Evolutionary conservation across 1,140 invertebrate genomes (phyloP).

Genomic region (Mizuhopecten yessoensis): DNA sequence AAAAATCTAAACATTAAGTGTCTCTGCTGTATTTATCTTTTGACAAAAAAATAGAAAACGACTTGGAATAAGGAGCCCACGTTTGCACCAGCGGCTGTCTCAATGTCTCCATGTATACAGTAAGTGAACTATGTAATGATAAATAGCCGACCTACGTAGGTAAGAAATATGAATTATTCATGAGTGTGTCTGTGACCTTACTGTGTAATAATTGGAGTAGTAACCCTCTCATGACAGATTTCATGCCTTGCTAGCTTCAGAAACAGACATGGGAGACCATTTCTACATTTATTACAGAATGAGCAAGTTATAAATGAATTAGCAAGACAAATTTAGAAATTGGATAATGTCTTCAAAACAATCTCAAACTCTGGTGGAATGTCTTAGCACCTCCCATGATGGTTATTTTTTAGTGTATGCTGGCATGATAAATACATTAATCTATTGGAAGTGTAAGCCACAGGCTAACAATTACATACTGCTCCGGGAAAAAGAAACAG

Average conservation of each 20-base stretch:
- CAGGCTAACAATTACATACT: too few species aligned
- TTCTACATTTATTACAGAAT: background rate
- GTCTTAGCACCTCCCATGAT: too few species aligned
- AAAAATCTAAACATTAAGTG: background rate
- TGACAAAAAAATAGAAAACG: background rate
- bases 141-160: background rate
- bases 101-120: background rate
- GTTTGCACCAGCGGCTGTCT: background rate
- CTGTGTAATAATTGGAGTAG: background rate
- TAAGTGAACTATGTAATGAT: background rate
- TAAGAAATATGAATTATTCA: conserved; percentile 29
- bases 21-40: background rate
- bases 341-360: too few species aligned
- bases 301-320: too few species aligned
- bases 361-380: too few species aligned
- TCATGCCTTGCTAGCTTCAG: background rate
- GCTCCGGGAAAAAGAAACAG: too few species aligned
- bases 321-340: too few species aligned
- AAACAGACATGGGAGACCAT: background rate
- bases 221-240: background rate
- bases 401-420: too few species aligned
- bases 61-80: background rate
- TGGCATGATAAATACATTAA: too few species aligned
- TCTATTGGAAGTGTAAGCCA: too few species aligned
- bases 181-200: background rate